Evolutionary conservation across 2,113 vertebrate species (phyloP).

Genomic region (Barbus barbus): DNA sequence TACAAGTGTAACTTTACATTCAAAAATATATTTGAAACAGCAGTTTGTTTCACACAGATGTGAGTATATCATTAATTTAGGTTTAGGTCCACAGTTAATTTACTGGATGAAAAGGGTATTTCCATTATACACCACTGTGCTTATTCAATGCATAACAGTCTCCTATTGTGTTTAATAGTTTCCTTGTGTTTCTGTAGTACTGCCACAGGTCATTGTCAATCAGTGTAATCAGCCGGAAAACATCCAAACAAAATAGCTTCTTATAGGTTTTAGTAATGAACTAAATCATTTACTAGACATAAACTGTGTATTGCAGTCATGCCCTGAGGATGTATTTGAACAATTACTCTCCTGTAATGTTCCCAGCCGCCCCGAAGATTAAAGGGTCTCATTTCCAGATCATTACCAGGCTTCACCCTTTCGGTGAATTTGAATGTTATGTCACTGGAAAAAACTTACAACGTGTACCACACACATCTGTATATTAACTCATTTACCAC

Average conservation of each 20-base stretch:
- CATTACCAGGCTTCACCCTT: conserved; percentile 14
- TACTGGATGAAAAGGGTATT: not conserved
- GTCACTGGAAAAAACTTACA: not conserved
- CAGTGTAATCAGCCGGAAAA: conserved; percentile 18
- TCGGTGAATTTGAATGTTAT: not conserved
- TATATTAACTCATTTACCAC: not conserved
- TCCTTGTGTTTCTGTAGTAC: not conserved
- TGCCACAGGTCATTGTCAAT: not conserved
- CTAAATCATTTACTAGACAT: not conserved
- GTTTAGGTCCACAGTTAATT: not conserved
- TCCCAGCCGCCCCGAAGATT: not conserved
- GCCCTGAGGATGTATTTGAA: conserved; percentile 12
- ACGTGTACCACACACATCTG: not conserved
- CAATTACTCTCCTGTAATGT: not conserved
- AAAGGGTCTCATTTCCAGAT: conserved; percentile 8
- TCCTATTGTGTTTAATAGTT: conserved; percentile 12
- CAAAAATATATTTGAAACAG: no score
- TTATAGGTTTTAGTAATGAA: not conserved
- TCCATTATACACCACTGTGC: not conserved
- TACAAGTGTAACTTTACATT: not conserved
- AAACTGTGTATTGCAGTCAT: not conserved
- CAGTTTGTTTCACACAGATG: not conserved
- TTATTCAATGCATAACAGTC: not conserved
- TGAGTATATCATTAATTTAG: not conserved
- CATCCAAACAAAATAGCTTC: conserved; percentile 21